Conservation (phyloP, 1,140 invertebrate genomes). For the Argopecten irradians region DNA sequence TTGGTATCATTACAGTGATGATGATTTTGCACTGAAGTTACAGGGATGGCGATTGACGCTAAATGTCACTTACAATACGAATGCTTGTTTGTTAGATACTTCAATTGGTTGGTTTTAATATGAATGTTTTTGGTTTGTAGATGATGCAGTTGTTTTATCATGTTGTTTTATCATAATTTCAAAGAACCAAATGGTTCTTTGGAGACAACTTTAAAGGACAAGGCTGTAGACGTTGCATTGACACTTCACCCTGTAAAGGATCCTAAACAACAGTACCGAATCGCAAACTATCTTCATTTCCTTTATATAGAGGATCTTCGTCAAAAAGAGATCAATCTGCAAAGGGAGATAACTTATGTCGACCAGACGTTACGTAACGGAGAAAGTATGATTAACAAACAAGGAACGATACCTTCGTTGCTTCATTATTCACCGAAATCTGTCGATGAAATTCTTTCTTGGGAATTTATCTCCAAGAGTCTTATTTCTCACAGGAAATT, state of each 20-base stretch:
- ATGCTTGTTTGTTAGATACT: too few species aligned
- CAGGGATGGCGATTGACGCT: too few species aligned
- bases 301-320: constrained; percentile 73
- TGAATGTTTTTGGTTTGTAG: constrained; percentile 82
- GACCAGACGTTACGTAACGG: constrained; percentile 54
- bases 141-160: constrained; percentile 98
- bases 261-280: constrained; percentile 90
- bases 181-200: constrained; percentile 91
- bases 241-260: constrained; percentile 98
- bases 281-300: constrained; percentile 82
- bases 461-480: constrained; percentile 90
- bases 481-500: constrained; percentile 87
- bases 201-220: constrained; percentile 89
- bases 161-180: constrained; percentile 98
- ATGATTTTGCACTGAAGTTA: too few species aligned
- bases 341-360: constrained; percentile 70
- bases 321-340: constrained; percentile 71
- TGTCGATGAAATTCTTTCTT: constrained; percentile 85
- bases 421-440: constrained; percentile 84
- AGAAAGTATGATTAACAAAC: constrained; percentile 69
- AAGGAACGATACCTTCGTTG: constrained; percentile 83
- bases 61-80: too few species aligned
- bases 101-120: too few species aligned
- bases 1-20: too few species aligned
- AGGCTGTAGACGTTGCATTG: constrained; percentile 94